Conservation (phyloP, 1,140 invertebrate genomes). For the Gonioctena quinquepunctata region DNA sequence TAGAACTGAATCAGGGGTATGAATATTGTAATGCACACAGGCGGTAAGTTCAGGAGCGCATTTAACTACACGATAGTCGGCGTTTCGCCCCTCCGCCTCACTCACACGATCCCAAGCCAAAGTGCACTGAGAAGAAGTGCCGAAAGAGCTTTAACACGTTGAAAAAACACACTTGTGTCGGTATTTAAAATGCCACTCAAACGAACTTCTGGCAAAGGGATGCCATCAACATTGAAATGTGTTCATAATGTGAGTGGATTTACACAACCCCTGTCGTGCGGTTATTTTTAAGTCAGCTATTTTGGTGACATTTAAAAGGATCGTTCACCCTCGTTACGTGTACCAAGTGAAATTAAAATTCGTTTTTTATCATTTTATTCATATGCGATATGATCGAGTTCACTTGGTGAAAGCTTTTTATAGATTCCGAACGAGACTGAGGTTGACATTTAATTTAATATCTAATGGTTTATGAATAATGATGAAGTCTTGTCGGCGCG, state of each 20-base stretch:
- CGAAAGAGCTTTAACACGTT: neutral
- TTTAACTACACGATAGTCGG: too few relatives aligned
- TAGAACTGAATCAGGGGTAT: too few relatives aligned
- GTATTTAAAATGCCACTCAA: neutral
- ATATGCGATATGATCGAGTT: neutral
- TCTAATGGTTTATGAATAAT: too few relatives aligned
- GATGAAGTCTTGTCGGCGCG: too few relatives aligned
- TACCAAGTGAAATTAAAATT: neutral
- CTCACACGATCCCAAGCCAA: neutral
- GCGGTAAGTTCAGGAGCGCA: too few relatives aligned
- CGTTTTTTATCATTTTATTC: neutral
- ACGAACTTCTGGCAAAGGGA: neutral
- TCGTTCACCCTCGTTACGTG: neutral
- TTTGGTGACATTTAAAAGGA: neutral
- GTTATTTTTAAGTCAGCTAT: neutral
- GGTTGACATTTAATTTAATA: too few relatives aligned
- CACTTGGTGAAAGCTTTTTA: neutral
- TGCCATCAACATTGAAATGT: neutral
- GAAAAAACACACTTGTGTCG: neutral
- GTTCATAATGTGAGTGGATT: neutral
- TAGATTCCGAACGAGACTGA: neutral
- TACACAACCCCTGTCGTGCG: neutral
- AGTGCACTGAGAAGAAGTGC: neutral
- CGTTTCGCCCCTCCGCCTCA: neutral
- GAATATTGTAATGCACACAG: too few relatives aligned